Evolutionary conservation across 2,888 invertebrate genomes (phyloP), one percentile per base, ranked within the genome.

Genomic region (Lasioglossum figueresi): DNA sequence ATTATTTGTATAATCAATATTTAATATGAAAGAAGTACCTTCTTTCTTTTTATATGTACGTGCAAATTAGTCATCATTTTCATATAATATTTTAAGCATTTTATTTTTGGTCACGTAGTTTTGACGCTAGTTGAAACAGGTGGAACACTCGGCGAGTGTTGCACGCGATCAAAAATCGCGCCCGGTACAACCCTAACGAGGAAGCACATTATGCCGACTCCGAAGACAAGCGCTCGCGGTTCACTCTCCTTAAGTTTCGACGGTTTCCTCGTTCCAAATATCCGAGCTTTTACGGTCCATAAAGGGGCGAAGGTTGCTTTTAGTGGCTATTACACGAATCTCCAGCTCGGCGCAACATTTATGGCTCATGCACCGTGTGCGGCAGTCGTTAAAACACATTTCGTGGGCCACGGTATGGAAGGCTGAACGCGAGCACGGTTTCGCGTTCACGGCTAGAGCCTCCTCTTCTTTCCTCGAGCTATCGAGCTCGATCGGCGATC

Each of bases 271-370:
- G 83, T 89, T 87, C 90, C 90, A 88, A 91, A 90, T 91, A 91
- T 90, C 85, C 80, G 43, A 34, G 80, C 78, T 87, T 91, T 92
- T 91, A 91, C 86, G 92, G 91, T 82, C 91, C 90, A 92, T 92
- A 91, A 91, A 89, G 79, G 83, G 77, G 81, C 84, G 90, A 89
- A 89, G 73, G 86, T 86, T 83, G 85, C 84, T 91, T 91, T 91
- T 90, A 91, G 91, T 89, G 92, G 91, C 91, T 90, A 91, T 91
- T 91, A 91, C 91, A 88, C 88, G 90, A 87, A 88, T 92, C 87
- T 80, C 84, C 78, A 82, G 80, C 76, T 82, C 79, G 84, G 83
- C 88, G 90, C 87, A 92, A 92, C 90, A 89, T 91, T 91, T 92
- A 91, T 88, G 91, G 91, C 86, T 87, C 73, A 70, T 79, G 88